Evolutionary conservation across 2,888 invertebrate genomes (phyloP), one percentile per base, ranked within the genome.

Genomic region (Caenorhabditis panamensis): DNA sequence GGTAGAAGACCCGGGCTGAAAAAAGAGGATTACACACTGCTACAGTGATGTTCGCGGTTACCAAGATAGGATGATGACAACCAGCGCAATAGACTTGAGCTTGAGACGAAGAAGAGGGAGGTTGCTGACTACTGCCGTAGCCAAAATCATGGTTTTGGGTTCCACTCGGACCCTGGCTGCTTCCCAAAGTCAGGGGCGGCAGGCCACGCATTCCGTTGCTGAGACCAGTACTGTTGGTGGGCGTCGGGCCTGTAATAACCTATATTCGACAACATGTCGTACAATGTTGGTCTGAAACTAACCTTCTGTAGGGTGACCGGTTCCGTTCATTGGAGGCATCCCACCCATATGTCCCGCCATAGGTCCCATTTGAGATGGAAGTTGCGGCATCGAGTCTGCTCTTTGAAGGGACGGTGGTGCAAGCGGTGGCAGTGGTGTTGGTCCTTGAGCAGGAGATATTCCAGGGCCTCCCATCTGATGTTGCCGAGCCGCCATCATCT

Each of bases 221-320:
- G 71, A 11, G 62, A 28, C 76, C 68, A 68, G 68, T 56, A 76
- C 18, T 31, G 31, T 11, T 56, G 68, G 13, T 63, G 68, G 47
- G 62, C 68, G 68, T 67, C 76, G 18, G 68, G 37, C 61, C 67
- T 76, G 68, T 76, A 76, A 67, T 68, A 76, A 68, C 68, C 75
- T 75, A 44, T 53, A 66, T 66, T 75, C 53, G 61, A 75, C 53
- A 41, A 53, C 41, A 37, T 73, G 51, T 59, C 66, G 54, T 2
- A 61, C 59, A 53, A 24, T 2, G 11, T 16, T 2, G 41, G 5
- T n/a, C 8, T 53, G 41, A 64, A 22, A 3, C 75, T 61, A 51
- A 75, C 75, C 66, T 75, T 75, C 63, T 66, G 49, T 13, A 6
- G 41, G 41, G 13, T 41, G 11, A 3, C 24, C 44, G 6, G 18